phyloP scores from a whole-genome alignment of 2,113 vertebrate genomes.

The Pelobates fuscus region DNA sequence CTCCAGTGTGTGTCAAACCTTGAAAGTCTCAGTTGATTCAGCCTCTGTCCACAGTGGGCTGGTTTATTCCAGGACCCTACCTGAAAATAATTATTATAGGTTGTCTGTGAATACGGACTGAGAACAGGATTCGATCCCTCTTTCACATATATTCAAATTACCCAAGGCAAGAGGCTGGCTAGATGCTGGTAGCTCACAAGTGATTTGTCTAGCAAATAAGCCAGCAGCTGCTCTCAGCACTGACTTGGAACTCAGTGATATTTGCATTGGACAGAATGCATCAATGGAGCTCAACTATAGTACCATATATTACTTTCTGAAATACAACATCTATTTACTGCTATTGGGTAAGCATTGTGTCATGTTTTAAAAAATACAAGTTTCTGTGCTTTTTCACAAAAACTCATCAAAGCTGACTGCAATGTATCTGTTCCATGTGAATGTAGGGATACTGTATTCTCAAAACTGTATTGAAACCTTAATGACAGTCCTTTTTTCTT shows the following conservation, averaged over 20 bases:
- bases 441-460: neutral
- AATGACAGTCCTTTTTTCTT: too few species aligned
- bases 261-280: conserved; percentile 66
- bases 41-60: conserved; percentile 13
- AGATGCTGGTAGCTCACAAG: conserved; percentile 71
- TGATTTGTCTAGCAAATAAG: conserved; percentile 80
- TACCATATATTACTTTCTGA: conserved; percentile 58
- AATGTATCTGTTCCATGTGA: too few species aligned
- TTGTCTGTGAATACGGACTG: conserved; percentile 57
- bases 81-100: conserved; percentile 1
- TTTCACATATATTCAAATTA: conserved; percentile 81
- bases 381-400: conserved; percentile 12
- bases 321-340: conserved; percentile 65
- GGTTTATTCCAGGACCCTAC: conserved; percentile 36
- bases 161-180: conserved; percentile 67
- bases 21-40: conserved; percentile 8
- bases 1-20: neutral
- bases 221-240: conserved; percentile 67
- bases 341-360: conserved; percentile 76
- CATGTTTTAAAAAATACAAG: conserved; percentile 28
- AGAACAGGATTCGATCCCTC: conserved; percentile 62
- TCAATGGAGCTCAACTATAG: conserved; percentile 64
- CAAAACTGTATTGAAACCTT: neutral
- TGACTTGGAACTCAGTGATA: conserved; percentile 51
- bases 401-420: neutral